phyloP scores from a whole-genome alignment of 2,113 vertebrate species.

The Coreoperca whiteheadi region DNA sequence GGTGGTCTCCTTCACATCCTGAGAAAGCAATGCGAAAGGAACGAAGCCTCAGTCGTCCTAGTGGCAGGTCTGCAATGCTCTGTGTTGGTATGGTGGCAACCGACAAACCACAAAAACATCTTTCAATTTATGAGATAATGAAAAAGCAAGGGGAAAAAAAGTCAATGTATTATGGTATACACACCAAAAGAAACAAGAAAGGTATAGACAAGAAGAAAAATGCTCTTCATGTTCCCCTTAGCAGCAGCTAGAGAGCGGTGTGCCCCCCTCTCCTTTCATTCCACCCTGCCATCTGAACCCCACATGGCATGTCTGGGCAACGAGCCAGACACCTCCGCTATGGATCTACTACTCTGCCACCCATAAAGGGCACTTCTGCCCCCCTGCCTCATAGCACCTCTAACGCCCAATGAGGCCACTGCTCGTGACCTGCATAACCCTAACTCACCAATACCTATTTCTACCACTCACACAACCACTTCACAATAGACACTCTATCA shows the following conservation, averaged over 20 bases:
- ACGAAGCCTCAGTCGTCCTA: slow-evolving; percentile 38
- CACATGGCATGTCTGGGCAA: slow-evolving; percentile 89
- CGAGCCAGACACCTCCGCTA: slow-evolving; percentile 83
- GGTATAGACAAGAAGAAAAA: slow-evolving; percentile 32
- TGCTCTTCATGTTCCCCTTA: slow-evolving; percentile 35
- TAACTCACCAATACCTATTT: slow-evolving; percentile 16
- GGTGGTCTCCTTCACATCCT: slow-evolving; percentile 76
- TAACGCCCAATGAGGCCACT: slow-evolving; percentile 49
- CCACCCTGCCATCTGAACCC: slow-evolving; percentile 89
- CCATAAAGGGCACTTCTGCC: slow-evolving; percentile 82
- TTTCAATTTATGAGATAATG: slow-evolving; percentile 13
- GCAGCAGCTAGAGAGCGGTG: slow-evolving; percentile 68
- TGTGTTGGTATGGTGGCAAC: slow-evolving; percentile 23
- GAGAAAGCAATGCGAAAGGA: slow-evolving; percentile 55
- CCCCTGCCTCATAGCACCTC: slow-evolving; percentile 79
- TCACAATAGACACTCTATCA: slow-evolving; percentile 4
- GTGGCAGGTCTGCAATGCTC: slow-evolving; percentile 26
- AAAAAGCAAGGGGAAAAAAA: slow-evolving; percentile 15
- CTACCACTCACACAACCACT: slow-evolving; percentile 20
- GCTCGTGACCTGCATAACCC: slow-evolving; percentile 38
- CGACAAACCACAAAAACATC: slow-evolving; percentile 26
- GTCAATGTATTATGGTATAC: not conserved
- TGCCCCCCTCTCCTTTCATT: slow-evolving; percentile 86
- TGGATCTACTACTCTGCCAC: slow-evolving; percentile 79
- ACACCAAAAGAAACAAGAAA: slow-evolving; percentile 27